Conservation (phyloP, 2,113 vertebrate genomes). For the Cygnus atratus region DNA sequence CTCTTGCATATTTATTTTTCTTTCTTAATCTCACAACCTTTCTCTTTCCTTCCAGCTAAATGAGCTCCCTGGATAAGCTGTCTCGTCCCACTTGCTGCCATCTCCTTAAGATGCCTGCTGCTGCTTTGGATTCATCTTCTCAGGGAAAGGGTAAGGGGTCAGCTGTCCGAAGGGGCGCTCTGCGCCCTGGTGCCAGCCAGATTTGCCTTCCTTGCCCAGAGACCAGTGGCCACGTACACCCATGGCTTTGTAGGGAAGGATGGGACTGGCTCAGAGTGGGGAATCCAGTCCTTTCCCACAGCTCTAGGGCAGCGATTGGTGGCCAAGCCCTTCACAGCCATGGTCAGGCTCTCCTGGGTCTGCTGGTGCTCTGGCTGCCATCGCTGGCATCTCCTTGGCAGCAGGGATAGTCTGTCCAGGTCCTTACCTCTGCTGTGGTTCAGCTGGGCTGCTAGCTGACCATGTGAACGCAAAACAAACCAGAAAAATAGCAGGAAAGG, state of each 20-base stretch:
- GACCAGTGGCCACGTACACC: accelerated
- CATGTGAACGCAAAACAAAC: not conserved
- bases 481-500: not conserved
- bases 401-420: too few species aligned
- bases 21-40: conserved; percentile 15
- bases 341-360: not conserved
- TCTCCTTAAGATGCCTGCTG: not conserved
- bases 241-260: not conserved
- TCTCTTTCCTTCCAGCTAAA: conserved; percentile 18
- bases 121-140: not conserved
- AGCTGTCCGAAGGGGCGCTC: not conserved
- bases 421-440: not conserved
- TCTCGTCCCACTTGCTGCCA: conserved; percentile 9
- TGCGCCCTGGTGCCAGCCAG: not conserved
- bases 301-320: accelerated
- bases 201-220: not conserved
- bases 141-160: not conserved
- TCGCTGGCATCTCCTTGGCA: too few species aligned
- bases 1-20: not conserved
- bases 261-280: not conserved
- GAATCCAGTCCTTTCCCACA: not conserved
- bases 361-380: not conserved
- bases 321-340: not conserved
- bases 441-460: not conserved
- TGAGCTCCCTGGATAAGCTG: not conserved